phyloP scores from a whole-genome alignment of 2,113 vertebrate genomes.

The Tetraodon nigroviridis region DNA sequence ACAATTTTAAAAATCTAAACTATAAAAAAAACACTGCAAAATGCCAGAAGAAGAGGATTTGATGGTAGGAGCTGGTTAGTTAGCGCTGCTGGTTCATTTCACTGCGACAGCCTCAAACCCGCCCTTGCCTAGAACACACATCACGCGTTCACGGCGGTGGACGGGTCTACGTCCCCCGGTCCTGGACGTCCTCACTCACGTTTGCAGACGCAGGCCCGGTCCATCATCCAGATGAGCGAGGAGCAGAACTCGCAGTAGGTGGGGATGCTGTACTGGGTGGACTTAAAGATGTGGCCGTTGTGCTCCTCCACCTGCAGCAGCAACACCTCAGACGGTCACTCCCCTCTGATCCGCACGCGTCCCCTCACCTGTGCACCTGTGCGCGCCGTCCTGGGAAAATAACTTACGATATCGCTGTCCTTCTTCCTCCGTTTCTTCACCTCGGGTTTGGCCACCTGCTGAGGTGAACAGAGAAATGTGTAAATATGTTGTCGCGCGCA shows the following conservation, averaged over 20 bases:
- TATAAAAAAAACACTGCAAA: no score
- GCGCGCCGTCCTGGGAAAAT: not conserved
- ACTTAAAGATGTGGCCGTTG: conserved; percentile 98
- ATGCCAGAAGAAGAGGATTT: no score
- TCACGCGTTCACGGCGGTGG: no score
- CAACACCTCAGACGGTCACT: conserved; percentile 23
- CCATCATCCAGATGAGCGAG: conserved; percentile 99
- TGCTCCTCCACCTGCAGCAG: conserved; percentile 89
- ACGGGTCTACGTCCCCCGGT: no score
- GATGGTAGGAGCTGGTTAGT: no score
- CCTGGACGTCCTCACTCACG: conserved; percentile 73
- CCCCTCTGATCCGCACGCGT: not conserved
- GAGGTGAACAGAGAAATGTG: not conserved
- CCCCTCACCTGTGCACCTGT: not conserved
- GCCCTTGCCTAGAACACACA: no score
- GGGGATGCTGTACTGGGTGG: conserved; percentile 97
- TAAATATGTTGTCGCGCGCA: not conserved
- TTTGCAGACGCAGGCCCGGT: conserved; percentile 96
- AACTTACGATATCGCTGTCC: conserved; percentile 88
- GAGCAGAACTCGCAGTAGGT: conserved; percentile 98
- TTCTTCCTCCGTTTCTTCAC: conserved; percentile 97
- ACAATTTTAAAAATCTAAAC: no score
- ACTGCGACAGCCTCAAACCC: no score
- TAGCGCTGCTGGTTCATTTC: no score
- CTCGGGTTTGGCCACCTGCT: conserved; percentile 83